These are phyloP conservation scores for Cheracebus regulus DNA, from an alignment of 2,797 vertebrate species.

Conservation along the genomic window DNA sequence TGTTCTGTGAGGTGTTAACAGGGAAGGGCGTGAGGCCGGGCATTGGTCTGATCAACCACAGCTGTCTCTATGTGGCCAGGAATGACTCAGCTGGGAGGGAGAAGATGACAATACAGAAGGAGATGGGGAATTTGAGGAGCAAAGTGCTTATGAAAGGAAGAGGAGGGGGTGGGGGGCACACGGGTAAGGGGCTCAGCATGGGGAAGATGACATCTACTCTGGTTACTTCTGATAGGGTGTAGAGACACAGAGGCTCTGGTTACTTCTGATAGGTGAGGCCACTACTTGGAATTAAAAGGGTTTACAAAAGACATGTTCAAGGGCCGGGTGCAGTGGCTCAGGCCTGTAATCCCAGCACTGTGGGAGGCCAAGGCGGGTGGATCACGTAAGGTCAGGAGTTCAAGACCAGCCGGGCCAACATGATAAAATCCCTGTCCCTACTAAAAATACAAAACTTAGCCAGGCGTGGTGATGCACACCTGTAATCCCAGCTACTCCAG, in stretches of 20 bases:
- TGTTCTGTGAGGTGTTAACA: not conserved
- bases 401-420: too few species aligned
- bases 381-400: too few species aligned
- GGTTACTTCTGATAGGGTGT: not conserved
- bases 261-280: not conserved
- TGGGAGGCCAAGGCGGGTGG: too few species aligned
- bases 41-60: too few species aligned
- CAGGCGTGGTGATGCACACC: accelerated
- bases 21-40: accelerated
- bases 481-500: too few species aligned
- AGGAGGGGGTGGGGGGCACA: not conserved
- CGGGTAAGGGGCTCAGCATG: accelerated
- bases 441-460: too few species aligned
- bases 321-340: accelerated
- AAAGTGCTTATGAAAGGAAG: not conserved
- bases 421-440: too few species aligned
- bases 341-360: too few species aligned
- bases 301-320: not conserved
- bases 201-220: not conserved
- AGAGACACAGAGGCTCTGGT: too few species aligned
- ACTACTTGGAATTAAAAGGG: not conserved
- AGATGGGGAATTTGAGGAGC: not conserved
- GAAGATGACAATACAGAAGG: not conserved
- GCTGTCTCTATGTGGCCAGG: not conserved
- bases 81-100: not conserved